Conservation (phyloP, 2,113 vertebrate species). For the Calidris pugnax region DNA sequence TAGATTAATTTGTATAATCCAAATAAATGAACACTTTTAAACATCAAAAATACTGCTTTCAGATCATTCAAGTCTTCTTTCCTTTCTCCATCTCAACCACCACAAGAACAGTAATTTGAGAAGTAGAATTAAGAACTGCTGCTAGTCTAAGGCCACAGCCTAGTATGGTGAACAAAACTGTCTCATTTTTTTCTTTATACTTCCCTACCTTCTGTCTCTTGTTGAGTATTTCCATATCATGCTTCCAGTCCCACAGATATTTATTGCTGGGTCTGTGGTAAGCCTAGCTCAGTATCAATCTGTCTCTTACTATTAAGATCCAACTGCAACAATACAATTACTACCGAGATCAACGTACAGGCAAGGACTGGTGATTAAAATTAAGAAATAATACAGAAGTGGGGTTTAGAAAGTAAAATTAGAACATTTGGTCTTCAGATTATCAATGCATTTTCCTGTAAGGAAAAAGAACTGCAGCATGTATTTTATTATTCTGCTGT, state of each 20-base stretch:
- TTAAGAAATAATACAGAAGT: neutral
- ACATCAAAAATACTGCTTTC: neutral
- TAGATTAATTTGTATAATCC: neutral
- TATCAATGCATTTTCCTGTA: neutral
- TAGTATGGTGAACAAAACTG: fast-evolving
- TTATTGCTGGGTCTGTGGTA: neutral
- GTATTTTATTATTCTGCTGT: neutral
- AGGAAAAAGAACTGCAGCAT: neutral
- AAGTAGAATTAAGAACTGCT: neutral
- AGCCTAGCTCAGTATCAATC: neutral
- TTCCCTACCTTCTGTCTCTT: neutral
- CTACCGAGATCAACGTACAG: neutral
- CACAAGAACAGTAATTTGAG: neutral
- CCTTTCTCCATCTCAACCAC: neutral
- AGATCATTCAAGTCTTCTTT: neutral
- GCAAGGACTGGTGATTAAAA: neutral
- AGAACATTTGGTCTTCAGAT: neutral
- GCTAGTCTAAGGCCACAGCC: neutral
- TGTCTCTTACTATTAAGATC: neutral
- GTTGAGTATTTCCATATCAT: neutral
- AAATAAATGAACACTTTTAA: neutral
- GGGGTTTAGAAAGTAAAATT: neutral
- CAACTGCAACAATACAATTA: neutral
- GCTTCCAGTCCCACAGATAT: neutral
- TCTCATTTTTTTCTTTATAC: neutral